Percentiles rank a stretch among this genome's conserved stretches.
These are phyloP conservation scores for Rhegmatorhina hoffmannsi DNA, from an alignment of 2,113 vertebrate genomes.

Conservation along the genomic window DNA sequence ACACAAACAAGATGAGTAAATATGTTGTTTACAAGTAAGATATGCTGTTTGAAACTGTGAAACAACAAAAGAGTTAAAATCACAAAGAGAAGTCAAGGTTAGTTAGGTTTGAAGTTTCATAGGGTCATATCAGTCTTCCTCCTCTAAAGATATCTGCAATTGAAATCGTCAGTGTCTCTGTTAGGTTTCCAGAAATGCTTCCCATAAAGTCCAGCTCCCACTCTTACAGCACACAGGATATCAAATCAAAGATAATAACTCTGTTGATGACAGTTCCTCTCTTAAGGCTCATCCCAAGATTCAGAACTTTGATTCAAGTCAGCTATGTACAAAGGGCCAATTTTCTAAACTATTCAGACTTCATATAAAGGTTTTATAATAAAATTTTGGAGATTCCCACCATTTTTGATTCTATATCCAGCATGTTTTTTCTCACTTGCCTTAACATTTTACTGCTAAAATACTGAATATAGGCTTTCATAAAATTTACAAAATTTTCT, in stretches of 20 bases:
- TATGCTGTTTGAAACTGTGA: background rate
- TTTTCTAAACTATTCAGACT: background rate
- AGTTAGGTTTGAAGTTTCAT: background rate
- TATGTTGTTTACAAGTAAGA: background rate
- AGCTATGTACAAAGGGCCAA: background rate
- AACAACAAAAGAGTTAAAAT: background rate
- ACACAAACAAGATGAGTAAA: background rate
- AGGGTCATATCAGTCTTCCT: background rate
- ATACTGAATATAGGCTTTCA: background rate
- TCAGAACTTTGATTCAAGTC: background rate
- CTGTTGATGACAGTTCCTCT: background rate
- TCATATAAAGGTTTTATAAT: background rate
- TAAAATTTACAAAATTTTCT: background rate
- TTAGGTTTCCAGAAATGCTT: background rate
- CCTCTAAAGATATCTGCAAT: background rate
- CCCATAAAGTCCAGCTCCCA: background rate
- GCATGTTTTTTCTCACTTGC: background rate
- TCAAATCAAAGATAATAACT: background rate
- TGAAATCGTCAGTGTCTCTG: background rate
- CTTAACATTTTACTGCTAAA: background rate
- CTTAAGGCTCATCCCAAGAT: background rate
- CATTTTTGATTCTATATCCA: background rate
- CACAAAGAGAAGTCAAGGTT: background rate
- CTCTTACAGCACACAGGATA: background rate
- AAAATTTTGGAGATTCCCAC: background rate